These are phyloP conservation scores for Hirtodrosophila confusa DNA, from an alignment of 2,888 invertebrate genomes.

Conservation along the genomic window DNA sequence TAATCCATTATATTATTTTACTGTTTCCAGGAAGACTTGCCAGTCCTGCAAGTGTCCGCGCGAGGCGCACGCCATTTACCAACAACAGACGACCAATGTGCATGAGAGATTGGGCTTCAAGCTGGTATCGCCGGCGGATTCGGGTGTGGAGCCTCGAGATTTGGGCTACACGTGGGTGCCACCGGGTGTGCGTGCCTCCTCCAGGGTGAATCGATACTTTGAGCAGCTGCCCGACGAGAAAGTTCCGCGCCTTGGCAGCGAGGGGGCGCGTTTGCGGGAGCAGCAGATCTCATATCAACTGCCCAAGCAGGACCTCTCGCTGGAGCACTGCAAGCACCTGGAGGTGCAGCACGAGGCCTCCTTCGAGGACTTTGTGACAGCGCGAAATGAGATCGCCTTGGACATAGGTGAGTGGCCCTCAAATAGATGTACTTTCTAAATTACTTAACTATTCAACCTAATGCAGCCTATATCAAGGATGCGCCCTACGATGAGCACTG, in stretches of 20 bases:
- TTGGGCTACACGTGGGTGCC: constrained; percentile 90
- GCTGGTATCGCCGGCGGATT: constrained; percentile 85
- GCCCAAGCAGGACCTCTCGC: constrained; percentile 96
- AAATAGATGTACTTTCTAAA: constrained; percentile 24
- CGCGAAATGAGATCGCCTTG: constrained; percentile 96
- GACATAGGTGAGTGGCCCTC: constrained; percentile 90
- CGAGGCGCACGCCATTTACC: constrained; percentile 94
- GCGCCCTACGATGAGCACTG: constrained; percentile 89
- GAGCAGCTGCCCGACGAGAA: constrained; percentile 93
- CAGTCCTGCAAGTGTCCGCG: constrained; percentile 96
- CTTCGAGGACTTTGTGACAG: constrained; percentile 97
- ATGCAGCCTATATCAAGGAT: constrained; percentile 87
- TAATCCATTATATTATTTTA: neutral
- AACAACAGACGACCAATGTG: constrained; percentile 93
- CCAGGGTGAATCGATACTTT: constrained; percentile 92
- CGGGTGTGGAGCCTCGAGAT: constrained; percentile 86
- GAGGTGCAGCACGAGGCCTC: constrained; percentile 90
- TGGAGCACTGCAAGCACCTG: constrained; percentile 94
- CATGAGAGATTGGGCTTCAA: constrained; percentile 89
- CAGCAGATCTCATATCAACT: constrained; percentile 94
- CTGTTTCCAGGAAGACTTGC: constrained; percentile 92
- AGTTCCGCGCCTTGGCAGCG: constrained; percentile 89
- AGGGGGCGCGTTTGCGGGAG: constrained; percentile 92
- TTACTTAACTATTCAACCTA: neutral
- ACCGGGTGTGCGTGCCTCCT: constrained; percentile 83